These are phyloP conservation scores for Gonioctena quinquepunctata DNA, from an alignment of 1,140 invertebrate species.

Conservation along the genomic window DNA sequence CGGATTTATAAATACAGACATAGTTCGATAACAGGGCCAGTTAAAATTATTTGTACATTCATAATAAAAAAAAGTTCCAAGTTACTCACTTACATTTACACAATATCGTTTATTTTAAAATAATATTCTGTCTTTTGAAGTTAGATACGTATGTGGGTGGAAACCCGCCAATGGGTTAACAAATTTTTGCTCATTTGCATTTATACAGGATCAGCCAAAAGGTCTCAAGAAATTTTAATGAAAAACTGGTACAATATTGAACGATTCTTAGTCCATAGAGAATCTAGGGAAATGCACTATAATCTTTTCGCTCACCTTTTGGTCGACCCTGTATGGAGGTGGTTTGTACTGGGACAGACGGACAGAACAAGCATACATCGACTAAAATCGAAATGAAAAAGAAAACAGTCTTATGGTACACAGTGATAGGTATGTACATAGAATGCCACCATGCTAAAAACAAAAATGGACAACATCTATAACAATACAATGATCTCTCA, in stretches of 20 bases:
- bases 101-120: constrained; percentile 25
- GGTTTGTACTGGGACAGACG: constrained; percentile 35
- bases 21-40: constrained; percentile 44
- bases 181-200: constrained; percentile 10
- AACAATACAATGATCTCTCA: constrained; percentile 43
- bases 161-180: constrained; percentile 3
- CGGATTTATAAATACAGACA: constrained; percentile 54
- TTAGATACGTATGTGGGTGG: constrained; percentile 33
- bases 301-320: too few species aligned
- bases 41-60: constrained; percentile 54
- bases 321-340: background rate
- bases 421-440: constrained; percentile 47
- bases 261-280: too few species aligned
- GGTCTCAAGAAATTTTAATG: too few species aligned
- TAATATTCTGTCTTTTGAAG: constrained; percentile 8
- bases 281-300: too few species aligned
- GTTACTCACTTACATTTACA: constrained; percentile 46
- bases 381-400: constrained; percentile 28
- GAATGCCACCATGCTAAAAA: constrained; percentile 39
- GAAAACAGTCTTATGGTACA: constrained; percentile 49
- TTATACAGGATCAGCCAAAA: background rate
- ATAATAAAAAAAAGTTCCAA: constrained; percentile 51
- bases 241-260: too few species aligned
- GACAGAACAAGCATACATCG: background rate
- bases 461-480: constrained; percentile 50